A percentile compares a stretch with the other conserved stretches of the same genome.
Evolutionary conservation across 2,888 invertebrate genomes (phyloP).

Genomic region (Sarcophaga carnaria): DNA sequence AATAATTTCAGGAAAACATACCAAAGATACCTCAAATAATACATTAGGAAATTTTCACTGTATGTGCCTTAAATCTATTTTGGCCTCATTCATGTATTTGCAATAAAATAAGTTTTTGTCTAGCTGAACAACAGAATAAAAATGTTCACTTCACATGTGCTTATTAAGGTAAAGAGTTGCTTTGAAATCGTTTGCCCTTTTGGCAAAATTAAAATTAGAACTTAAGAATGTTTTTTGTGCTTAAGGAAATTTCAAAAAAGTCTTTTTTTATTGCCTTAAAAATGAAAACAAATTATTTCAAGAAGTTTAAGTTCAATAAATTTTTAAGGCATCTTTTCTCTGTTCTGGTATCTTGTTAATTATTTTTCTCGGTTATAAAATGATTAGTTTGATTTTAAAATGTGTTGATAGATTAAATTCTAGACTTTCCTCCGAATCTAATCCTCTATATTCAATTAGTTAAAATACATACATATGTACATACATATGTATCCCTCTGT

Average conservation of each 20-base stretch:
- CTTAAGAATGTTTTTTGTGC: neutral
- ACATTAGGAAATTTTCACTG: constrained; percentile 30
- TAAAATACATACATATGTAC: too few relatives aligned
- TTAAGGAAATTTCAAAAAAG: too few relatives aligned
- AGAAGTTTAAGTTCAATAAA: too few relatives aligned
- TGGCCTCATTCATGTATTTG: constrained; percentile 1
- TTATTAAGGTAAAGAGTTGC: neutral
- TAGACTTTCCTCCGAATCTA: neutral
- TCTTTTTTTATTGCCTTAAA: too few relatives aligned
- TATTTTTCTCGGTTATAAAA: neutral
- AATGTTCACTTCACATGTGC: constrained; percentile 3
- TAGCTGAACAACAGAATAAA: constrained; percentile 30
- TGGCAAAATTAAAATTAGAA: neutral
- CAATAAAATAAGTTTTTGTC: constrained; percentile 44
- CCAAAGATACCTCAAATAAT: constrained; percentile 30
- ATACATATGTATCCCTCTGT: too few relatives aligned
- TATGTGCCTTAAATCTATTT: constrained; percentile 4
- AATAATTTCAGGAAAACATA: constrained; percentile 46
- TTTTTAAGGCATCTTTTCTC: too few relatives aligned
- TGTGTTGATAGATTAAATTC: too few relatives aligned
- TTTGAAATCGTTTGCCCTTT: neutral
- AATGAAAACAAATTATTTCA: too few relatives aligned
- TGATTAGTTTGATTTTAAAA: neutral
- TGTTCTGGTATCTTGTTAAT: too few relatives aligned
- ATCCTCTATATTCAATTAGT: too few relatives aligned